Evolutionary conservation across 2,888 invertebrate genomes (phyloP), one percentile per base, ranked within the genome.

Genomic region (Acronicta alni): DNA sequence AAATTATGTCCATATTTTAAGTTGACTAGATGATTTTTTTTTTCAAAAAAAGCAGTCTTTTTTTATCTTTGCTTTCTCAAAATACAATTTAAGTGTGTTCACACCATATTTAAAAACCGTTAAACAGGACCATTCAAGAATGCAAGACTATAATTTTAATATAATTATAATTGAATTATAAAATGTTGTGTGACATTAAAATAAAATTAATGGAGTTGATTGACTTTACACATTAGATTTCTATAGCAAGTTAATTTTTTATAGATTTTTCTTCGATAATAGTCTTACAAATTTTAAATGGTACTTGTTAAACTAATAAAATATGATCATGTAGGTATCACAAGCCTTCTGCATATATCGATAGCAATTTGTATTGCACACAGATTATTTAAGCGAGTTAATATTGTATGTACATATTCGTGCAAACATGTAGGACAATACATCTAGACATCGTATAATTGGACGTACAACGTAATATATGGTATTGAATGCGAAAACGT

Each of bases 321-420:
- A 18, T 43, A 38, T 65, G 15, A 48, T 17, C 39, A 14, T 53
- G 37, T 42, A 37, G 35, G 42, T 8, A 39, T 58, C 58, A 72
- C 48, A 76, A 74, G 58, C 58, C 41, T 65, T 49, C n/a, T n/a
- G 35, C 35, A 35, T 57, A 65, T 65, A 66, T 71, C 64, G 72
- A 79, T 67, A 83, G 82, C 82, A 81, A 83, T 80, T 69, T 75
- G 67, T 76, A 75, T 71, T 61, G 64, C 59, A 67, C 62, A 73
- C 59, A 64, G 68, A 70, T 35, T 66, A 61, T 62, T 72, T n/a
- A 71, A 68, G 71, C 69, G 41, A 71, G 73, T 57, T 57, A 49
- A 41, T 64, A 53, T 39, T 56, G 23, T 55, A 39, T 43, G 44
- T 63, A 37, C 45, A 44, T 54, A 37, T 49, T 55, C 65, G 59